A percentile compares a stretch with the other conserved stretches of the same genome.
These are phyloP conservation scores for Thysanoteuthis rhombus DNA, from an alignment of 2,888 invertebrate genomes.

Conservation along the genomic window DNA sequence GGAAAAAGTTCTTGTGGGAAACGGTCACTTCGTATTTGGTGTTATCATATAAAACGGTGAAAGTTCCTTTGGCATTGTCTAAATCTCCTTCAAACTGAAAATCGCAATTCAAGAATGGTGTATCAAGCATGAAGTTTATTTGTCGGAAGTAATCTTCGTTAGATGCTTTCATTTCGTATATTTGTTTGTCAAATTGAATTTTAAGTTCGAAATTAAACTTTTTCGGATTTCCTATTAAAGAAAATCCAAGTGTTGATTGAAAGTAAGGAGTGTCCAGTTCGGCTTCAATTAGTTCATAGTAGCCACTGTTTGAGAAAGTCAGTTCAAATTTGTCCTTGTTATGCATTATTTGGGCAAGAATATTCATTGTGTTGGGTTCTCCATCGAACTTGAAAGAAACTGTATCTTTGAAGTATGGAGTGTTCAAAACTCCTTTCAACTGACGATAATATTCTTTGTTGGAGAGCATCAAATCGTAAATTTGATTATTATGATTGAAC, in stretches of 20 bases:
- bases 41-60: not conserved
- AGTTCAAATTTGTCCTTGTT: not conserved
- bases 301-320: not conserved
- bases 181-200: not conserved
- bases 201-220: not conserved
- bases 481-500: too few species aligned
- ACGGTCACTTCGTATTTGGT: not conserved
- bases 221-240: not conserved
- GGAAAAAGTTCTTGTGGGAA: not conserved
- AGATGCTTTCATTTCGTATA: not conserved
- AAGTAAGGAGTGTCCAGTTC: not conserved
- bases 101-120: not conserved
- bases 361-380: too few species aligned
- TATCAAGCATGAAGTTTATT: not conserved
- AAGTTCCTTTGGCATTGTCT: not conserved
- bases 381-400: too few species aligned
- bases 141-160: not conserved
- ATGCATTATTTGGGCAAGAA: not conserved
- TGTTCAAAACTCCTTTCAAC: too few species aligned
- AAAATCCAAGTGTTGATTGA: not conserved
- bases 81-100: not conserved
- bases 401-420: too few species aligned
- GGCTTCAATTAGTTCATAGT: not conserved
- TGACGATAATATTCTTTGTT: too few species aligned
- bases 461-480: too few species aligned